Evolutionary conservation across 1,140 invertebrate species (phyloP), one percentile per base, ranked within the genome.

Genomic region (Wiebesia pumilae): DNA sequence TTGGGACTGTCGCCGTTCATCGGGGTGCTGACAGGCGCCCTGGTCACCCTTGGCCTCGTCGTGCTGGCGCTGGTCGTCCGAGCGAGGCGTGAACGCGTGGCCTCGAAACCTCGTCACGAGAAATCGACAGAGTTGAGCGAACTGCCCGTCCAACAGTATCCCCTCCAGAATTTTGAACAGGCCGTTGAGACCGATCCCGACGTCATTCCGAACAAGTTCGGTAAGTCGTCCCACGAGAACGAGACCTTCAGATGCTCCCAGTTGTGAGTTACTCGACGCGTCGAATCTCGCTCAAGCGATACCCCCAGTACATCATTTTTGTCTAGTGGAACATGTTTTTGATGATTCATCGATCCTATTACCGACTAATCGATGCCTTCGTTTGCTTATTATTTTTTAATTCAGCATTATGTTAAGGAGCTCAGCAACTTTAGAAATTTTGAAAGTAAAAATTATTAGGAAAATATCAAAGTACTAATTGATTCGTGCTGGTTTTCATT

Each of bases 131-230:
- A 93, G 85, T 90, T 92, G 83, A 93, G 93, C 88, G 93, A 94
- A 87, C 83, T 93, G 69, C 92, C 92, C 51, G 88, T 92, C 65
- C 93, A 94, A 87, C 94, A 94, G 88, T 94, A 94, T 90, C 91
- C 93, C 51, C 89, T 93, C 89, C 94, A 94, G 21, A 87, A 78
- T 33, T 79, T 84, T 30, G 83, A 93, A 87, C 93, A 93, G 88
- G 91, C 92, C 81, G 95, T 96, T 88, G 96, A 96, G 92, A 95
- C 95, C 90, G 96, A 96, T 93, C 96, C 96, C 33, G 96, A 96
- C 92, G 95, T 96, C 65, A 96, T 96, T 90, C 96, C 96, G 86
- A 96, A 96, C 80, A 96, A 96, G 94, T 96, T 95, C 89, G 96
- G 96, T 96, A 93, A 95, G 94, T 90, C 83, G 0, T 81, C 38